Evolutionary conservation across 1,140 invertebrate genomes (phyloP), one percentile per base, ranked within the genome.

Genomic region (Polypedilum vanderplanki): DNA sequence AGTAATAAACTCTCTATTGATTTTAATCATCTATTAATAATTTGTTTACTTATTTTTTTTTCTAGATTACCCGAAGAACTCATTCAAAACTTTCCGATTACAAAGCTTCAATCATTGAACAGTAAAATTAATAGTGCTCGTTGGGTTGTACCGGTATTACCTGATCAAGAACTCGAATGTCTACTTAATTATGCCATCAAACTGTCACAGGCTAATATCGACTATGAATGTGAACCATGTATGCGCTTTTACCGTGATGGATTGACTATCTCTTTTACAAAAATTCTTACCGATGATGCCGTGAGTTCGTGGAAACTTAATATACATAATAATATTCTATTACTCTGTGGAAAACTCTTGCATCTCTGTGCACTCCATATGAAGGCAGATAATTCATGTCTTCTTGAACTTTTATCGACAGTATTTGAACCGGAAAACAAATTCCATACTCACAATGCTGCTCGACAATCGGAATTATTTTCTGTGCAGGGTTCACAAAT

Each of bases 241-340:
- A 95, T 98, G 81, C 87, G 95, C 79, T 98, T 98, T 87, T 97
- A 96, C 85, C 89, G 93, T 78, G 96, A 98, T 83, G 95, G 95
- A 18, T 86, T 98, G 73, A 96, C 94, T 76, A 91, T 96, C 77
- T 98, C 96, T 73, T 98, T 98, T 84, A 96, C 93, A 17, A 98
- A 98, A 86, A 97, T 98, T 81, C 87, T 98, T 78, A 98, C 96
- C n/a, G 96, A 98, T 85, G 96, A 98, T 83, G 96, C 96, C 73
- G 96, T 99, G 41, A 95, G 92, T 80, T 96, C 94, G 80, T 98
- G 97, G 97, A 98, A 98, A 84, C 89, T 90, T 80, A 97, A 98
- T 83, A 98, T 98, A 80, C 96, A 98, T 84, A 91, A 91, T 83
- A 97, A 93, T 85, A 98, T 98, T 78, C 89, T 95, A 79, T 90